A percentile compares a stretch with the other conserved stretches of the same genome.
Conservation (phyloP, 2,888 invertebrate genomes). For the Leptopilina syphax region DNA sequence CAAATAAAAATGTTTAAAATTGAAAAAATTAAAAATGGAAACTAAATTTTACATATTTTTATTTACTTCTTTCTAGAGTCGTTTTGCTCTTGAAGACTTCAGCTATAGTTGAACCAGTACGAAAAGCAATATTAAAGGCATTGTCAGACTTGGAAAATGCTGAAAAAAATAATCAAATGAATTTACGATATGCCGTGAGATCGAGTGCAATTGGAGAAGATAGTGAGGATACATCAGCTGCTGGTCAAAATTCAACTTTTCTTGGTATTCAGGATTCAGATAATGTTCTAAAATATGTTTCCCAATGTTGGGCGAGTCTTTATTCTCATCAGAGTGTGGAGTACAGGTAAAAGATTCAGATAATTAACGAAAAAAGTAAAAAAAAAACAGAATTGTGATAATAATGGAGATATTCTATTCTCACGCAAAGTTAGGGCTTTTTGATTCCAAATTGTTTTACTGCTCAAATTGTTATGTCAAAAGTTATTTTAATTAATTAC, state of each 20-base stretch:
- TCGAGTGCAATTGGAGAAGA: slow-evolving; percentile 89
- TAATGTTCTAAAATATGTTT: slow-evolving; percentile 80
- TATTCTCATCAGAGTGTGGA: slow-evolving; percentile 87
- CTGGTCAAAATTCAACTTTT: slow-evolving; percentile 90
- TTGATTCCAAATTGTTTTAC: too few species aligned
- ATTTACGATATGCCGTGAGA: slow-evolving; percentile 81
- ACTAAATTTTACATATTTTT: slow-evolving; percentile 1
- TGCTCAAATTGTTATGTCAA: too few species aligned
- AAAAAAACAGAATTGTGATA: neutral
- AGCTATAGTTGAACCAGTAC: slow-evolving; percentile 74
- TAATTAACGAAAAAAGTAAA: too few species aligned
- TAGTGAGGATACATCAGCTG: slow-evolving; percentile 87
- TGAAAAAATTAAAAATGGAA: slow-evolving; percentile 36
- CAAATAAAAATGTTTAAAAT: neutral
- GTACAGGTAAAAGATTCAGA: slow-evolving; percentile 80
- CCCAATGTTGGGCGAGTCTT: slow-evolving; percentile 90
- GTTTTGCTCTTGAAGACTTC: slow-evolving; percentile 76
- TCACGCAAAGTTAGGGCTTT: too few species aligned
- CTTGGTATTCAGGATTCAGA: slow-evolving; percentile 81
- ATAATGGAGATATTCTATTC: too few species aligned
- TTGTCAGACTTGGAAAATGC: slow-evolving; percentile 65
- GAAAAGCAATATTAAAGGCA: slow-evolving; percentile 65
- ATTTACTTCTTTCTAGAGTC: slow-evolving; percentile 72
- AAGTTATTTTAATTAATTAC: too few species aligned
- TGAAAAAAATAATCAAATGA: slow-evolving; percentile 51